These are phyloP conservation scores for Macquaria australasica DNA, from an alignment of 2,113 vertebrate species.

Conservation along the genomic window DNA sequence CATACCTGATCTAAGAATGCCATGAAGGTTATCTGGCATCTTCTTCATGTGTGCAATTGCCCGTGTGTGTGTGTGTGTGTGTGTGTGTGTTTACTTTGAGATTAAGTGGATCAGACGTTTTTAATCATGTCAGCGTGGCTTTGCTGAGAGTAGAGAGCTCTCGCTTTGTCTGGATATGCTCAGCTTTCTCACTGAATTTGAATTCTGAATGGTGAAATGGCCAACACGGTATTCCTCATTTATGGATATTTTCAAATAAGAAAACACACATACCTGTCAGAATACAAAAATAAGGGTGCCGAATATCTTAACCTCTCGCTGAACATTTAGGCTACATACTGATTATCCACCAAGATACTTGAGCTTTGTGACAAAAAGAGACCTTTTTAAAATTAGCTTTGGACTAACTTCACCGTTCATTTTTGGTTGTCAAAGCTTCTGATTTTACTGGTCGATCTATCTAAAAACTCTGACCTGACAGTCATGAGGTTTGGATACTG, in stretches of 20 bases:
- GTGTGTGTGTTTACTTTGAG: background rate
- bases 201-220: conserved; percentile 9
- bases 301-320: conserved; percentile 5
- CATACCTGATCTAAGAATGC: background rate
- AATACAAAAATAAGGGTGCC: background rate
- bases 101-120: conserved; percentile 58
- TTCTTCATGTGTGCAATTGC: background rate
- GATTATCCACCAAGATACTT: background rate
- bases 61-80: conserved; percentile 3
- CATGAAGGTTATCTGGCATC: background rate
- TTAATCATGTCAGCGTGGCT: conserved; percentile 39
- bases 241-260: conserved; percentile 26
- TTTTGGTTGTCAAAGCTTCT: background rate
- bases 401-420: conserved; percentile 3
- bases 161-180: conserved; percentile 22
- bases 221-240: conserved; percentile 7
- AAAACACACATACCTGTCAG: background rate
- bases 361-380: background rate
- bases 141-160: background rate
- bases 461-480: background rate
- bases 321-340: background rate
- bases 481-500: background rate
- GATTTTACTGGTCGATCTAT: background rate
- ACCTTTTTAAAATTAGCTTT: conserved; percentile 10
- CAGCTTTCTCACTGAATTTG: conserved; percentile 38